A percentile compares a stretch with the other conserved stretches of the same genome.
phyloP scores from a whole-genome alignment of 2,888 invertebrate species.

The Pterostichus niger region DNA sequence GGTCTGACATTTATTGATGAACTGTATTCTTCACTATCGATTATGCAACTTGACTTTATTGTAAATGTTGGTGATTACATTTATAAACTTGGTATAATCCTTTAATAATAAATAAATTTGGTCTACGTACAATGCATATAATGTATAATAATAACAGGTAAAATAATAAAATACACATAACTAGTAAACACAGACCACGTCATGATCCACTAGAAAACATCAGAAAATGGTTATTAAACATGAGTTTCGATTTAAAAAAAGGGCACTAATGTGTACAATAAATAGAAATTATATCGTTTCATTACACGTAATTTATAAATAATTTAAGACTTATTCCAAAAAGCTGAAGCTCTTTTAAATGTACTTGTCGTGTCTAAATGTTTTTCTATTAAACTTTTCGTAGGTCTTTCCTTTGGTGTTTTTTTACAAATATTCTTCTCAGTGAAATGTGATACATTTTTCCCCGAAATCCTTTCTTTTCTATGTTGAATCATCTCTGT shows the following conservation, averaged over 20 bases:
- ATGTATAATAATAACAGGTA: no score
- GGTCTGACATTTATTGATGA: no score
- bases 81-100: constrained; percentile 30
- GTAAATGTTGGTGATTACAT: no score
- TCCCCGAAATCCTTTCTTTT: background rate
- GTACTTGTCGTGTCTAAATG: constrained; percentile 63
- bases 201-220: constrained; percentile 28
- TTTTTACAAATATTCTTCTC: background rate
- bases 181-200: constrained; percentile 42
- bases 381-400: constrained; percentile 60
- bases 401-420: constrained; percentile 9
- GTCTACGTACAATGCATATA: constrained; percentile 58
- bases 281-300: constrained; percentile 30
- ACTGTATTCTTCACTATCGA: no score
- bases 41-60: no score
- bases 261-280: background rate
- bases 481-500: constrained; percentile 11
- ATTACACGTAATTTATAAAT: constrained; percentile 14
- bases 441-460: no score
- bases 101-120: constrained; percentile 65
- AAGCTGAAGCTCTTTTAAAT: constrained; percentile 76
- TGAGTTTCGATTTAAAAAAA: background rate
- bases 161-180: constrained; percentile 64
- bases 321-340: constrained; percentile 75
- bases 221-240: background rate